phyloP scores from a whole-genome alignment of 2,113 vertebrate species.

The Anoura caudifer region DNA sequence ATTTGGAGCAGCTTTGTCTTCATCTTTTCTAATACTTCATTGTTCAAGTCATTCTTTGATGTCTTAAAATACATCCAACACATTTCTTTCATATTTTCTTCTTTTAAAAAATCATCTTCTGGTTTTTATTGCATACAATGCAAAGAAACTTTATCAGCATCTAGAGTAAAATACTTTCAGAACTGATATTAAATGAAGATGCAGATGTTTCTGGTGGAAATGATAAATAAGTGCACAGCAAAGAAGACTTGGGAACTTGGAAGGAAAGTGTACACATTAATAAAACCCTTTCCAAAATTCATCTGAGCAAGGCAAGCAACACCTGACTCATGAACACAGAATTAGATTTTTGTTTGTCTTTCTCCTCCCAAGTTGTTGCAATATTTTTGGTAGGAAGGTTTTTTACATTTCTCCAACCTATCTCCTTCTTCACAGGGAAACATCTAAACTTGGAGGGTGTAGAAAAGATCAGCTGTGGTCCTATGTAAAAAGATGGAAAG shows the following conservation, averaged over 20 bases:
- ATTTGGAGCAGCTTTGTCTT: not conserved
- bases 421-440: conserved; percentile 36
- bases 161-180: not conserved
- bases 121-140: not conserved
- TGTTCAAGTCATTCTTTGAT: not conserved
- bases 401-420: not conserved
- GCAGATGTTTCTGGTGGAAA: not conserved
- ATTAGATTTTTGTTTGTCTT: conserved; percentile 45
- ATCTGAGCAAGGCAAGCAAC: not conserved
- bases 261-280: not conserved
- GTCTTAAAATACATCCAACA: not conserved
- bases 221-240: not conserved
- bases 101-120: not conserved
- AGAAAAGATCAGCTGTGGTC: conserved; percentile 38
- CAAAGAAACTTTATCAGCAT: not conserved
- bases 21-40: not conserved
- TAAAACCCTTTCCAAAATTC: not conserved
- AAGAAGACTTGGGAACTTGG: not conserved
- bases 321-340: conserved; percentile 29
- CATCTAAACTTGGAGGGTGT: conserved; percentile 8
- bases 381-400: conserved; percentile 43
- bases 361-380: not conserved
- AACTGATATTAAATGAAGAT: not conserved
- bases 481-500: conserved; percentile 34
- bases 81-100: not conserved